Evolutionary conservation across 2,113 vertebrate genomes (phyloP).

Genomic region (Sylvia atricapilla): DNA sequence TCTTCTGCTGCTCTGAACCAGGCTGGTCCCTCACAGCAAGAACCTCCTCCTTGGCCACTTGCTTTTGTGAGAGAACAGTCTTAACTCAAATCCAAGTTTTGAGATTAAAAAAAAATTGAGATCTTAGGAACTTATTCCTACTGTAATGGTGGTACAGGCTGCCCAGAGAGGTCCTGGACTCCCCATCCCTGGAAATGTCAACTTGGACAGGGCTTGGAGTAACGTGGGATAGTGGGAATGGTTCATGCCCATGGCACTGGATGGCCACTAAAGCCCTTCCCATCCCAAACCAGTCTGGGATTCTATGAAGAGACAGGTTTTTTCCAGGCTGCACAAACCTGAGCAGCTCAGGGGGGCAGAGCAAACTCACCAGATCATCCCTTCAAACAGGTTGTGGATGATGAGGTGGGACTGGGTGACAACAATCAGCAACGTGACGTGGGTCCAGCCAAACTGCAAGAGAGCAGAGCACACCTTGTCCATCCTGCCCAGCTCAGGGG

Average conservation of each 20-base stretch:
- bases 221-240: background rate
- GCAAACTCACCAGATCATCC: constrained; percentile 93
- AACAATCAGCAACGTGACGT: constrained; percentile 94
- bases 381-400: constrained; percentile 98
- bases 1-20: background rate
- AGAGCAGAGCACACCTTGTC: background rate
- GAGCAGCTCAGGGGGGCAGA: background rate
- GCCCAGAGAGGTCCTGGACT: background rate
- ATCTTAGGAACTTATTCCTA: background rate
- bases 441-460: constrained; percentile 96
- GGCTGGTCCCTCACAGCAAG: background rate
- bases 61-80: background rate
- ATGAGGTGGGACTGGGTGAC: constrained; percentile 98
- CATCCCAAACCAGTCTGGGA: background rate
- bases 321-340: background rate
- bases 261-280: background rate
- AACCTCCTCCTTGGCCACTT: background rate
- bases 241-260: background rate
- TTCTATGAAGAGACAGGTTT: accelerated
- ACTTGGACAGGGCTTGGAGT: background rate
- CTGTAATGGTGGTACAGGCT: background rate
- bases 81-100: background rate
- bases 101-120: background rate
- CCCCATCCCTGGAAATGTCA: background rate
- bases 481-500: background rate